Evolutionary conservation across 2,797 vertebrate genomes (phyloP), one percentile per base, ranked within the genome.

Genomic region (Lycodopsis pacificus): DNA sequence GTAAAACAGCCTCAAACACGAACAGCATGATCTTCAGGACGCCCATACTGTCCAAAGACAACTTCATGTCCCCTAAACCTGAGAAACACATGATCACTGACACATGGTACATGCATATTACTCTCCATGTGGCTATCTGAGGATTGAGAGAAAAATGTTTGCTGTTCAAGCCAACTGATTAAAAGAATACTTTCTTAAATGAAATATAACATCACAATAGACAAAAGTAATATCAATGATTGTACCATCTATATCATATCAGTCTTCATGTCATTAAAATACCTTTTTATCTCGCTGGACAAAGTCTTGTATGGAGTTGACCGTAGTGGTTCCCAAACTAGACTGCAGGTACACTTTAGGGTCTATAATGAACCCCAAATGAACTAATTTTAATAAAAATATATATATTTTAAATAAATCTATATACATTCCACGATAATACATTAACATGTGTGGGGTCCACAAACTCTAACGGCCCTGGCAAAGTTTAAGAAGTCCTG

Each of bases 21-120:
- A 94, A 70, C 58, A 94, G 79, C 79, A 91, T 58, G 68, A 91
- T 86, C 84, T 91, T 92, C 85, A 94, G 83, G 85, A 90, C 9
- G 40, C 74, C 77, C 92, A 94, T 93, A 53, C 84, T 79, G 82
- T 90, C 88, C 85, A 84, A 65, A 80, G 65, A 86, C 82, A 88
- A 76, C 84, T 88, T 89, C 85, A 89, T 90, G 85, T 49, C 81
- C 65, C 78, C 71, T 63, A 54, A 89, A 81, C 81, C 88, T 93
- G 82, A 86, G 90, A 92, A n/a, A 87, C 66, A 92, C 71, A 84
- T 14, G 32, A n/a, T 42, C 22, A 82, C 36, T 62, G 38, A 85
- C n/a, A 75, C 69, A 75, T 20, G 53, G 51, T 64, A 20, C 22
- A 68, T 22, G 10, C 69, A 79, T 11, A 53, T 32, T 30, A 56